Conservation (phyloP, 2,888 invertebrate species). For the Plebejus argus region DNA sequence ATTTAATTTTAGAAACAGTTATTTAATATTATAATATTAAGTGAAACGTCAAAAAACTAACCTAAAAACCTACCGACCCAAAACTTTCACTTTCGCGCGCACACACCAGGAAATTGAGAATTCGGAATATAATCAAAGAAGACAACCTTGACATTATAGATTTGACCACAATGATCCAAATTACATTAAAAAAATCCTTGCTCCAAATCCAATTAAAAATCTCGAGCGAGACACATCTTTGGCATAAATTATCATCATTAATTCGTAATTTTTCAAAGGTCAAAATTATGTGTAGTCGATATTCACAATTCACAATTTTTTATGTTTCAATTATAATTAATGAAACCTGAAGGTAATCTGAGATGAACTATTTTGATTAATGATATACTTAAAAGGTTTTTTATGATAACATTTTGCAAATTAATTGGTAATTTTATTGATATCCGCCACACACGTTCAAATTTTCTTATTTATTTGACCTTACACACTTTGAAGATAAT, state of each 20-base stretch:
- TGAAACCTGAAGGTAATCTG: not conserved
- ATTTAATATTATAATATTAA: no score
- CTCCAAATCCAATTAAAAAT: conserved; percentile 4
- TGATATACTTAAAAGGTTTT: not conserved
- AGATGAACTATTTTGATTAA: not conserved
- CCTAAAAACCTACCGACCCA: not conserved
- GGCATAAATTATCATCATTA: conserved; percentile 2
- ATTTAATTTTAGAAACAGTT: no score
- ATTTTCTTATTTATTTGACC: not conserved
- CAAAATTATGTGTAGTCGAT: not conserved
- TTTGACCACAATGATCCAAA: conserved; percentile 20
- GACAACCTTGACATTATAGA: not conserved
- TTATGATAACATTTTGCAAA: not conserved
- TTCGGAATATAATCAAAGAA: not conserved
- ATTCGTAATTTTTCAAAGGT: not conserved
- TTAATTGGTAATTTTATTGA: not conserved
- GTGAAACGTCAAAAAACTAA: not conserved
- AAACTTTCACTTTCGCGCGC: not conserved
- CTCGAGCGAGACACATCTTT: conserved; percentile 1
- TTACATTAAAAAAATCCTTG: not conserved
- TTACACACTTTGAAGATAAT: no score
- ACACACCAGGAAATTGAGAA: not conserved
- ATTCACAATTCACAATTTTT: not conserved
- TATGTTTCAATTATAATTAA: not conserved
- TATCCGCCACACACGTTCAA: not conserved